Conservation (phyloP, 2,888 invertebrate genomes). For the Dasypolia templi region DNA sequence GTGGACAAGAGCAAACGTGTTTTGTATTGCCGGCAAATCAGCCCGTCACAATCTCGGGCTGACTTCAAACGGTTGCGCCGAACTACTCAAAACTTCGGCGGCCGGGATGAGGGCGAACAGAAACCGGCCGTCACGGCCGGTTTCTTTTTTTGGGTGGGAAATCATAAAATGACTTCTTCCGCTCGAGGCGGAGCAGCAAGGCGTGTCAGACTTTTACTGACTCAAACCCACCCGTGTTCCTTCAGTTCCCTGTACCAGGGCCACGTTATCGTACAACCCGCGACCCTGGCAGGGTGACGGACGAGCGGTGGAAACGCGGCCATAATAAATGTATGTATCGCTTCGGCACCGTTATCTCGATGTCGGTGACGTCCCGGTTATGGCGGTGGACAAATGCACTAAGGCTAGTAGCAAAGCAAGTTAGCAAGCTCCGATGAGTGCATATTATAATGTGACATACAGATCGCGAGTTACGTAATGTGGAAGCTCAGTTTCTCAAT, state of each 20-base stretch:
- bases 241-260: no score
- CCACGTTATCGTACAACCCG: no score
- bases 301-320: neutral
- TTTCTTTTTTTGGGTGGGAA: no score
- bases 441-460: neutral
- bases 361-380: neutral
- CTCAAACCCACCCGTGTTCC: no score
- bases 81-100: neutral
- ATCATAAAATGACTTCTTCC: no score
- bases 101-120: neutral
- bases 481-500: neutral
- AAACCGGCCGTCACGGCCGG: no score
- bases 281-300: no score
- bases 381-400: neutral
- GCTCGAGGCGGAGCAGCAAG: no score
- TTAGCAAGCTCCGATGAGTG: neutral
- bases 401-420: neutral
- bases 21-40: no score
- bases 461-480: conserved; percentile 21
- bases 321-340: neutral
- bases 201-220: no score
- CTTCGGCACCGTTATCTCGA: neutral
- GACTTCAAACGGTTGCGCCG: neutral
- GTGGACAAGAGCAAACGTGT: no score
- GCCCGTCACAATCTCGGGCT: no score